These are phyloP conservation scores for Aphis gossypii DNA, from an alignment of 1,140 invertebrate species.

Conservation along the genomic window DNA sequence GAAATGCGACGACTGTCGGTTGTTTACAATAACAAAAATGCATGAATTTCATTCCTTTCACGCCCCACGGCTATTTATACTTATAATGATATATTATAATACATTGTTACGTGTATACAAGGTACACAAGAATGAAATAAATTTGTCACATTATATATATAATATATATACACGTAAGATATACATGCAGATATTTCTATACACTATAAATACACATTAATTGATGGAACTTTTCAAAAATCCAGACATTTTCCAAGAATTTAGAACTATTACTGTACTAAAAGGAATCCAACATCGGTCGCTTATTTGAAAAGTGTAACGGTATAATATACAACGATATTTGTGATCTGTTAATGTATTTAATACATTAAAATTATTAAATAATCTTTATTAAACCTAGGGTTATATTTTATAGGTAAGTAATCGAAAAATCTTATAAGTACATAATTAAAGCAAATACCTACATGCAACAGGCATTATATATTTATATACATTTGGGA, in stretches of 20 bases:
- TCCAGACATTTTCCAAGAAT: not conserved
- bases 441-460: not conserved
- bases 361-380: not conserved
- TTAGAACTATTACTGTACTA: not conserved
- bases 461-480: too few relatives aligned
- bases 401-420: too few relatives aligned
- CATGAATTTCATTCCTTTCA: slow-evolving; percentile 13
- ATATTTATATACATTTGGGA: not conserved
- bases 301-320: not conserved
- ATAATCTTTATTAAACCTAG: too few relatives aligned
- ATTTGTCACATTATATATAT: not conserved
- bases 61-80: not conserved
- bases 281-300: not conserved
- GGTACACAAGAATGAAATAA: not conserved
- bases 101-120: not conserved
- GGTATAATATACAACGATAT: not conserved
- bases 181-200: not conserved
- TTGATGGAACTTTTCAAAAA: not conserved
- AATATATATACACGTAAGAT: not conserved
- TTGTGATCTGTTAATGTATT: not conserved
- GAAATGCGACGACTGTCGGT: not conserved
- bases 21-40: not conserved
- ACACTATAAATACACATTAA: not conserved
- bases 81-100: not conserved
- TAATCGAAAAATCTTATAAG: not conserved